Evolutionary conservation across 1,140 invertebrate species (phyloP).

Genomic region (Saccostrea glomerata): DNA sequence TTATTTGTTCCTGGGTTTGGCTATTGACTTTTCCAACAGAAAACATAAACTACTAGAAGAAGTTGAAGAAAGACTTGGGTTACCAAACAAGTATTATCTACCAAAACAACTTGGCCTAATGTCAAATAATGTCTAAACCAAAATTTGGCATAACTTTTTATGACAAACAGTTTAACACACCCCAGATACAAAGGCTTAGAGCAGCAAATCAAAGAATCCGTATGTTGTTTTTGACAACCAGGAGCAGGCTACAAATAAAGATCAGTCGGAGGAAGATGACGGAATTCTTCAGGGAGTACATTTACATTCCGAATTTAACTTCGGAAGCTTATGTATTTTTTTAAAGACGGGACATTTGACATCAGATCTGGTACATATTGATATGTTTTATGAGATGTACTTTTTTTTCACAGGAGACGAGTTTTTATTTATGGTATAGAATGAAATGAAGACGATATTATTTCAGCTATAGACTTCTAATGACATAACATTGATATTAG

Average conservation of each 20-base stretch:
- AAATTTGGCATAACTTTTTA: not conserved
- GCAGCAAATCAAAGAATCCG: not conserved
- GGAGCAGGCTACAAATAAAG: too few relatives aligned
- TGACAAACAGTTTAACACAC: not conserved
- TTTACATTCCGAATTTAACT: not conserved
- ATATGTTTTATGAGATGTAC: not conserved
- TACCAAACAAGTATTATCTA: not conserved
- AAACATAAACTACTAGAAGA: slow-evolving; percentile 19
- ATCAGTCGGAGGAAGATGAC: too few relatives aligned
- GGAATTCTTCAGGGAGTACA: too few relatives aligned
- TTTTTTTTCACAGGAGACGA: too few relatives aligned
- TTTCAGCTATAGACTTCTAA: too few relatives aligned
- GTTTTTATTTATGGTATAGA: too few relatives aligned
- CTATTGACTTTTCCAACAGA: slow-evolving; percentile 42
- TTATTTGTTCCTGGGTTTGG: slow-evolving; percentile 35
- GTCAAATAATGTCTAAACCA: not conserved
- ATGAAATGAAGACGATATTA: too few relatives aligned
- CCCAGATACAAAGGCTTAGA: not conserved
- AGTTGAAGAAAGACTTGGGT: not conserved
- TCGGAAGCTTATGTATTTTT: not conserved
- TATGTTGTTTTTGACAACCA: too few relatives aligned
- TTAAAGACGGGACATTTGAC: not conserved
- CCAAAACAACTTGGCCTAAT: not conserved
- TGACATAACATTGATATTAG: too few relatives aligned
- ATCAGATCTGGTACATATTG: not conserved